Conservation (phyloP, 1,140 invertebrate species). For the Heliconius hermathena region DNA sequence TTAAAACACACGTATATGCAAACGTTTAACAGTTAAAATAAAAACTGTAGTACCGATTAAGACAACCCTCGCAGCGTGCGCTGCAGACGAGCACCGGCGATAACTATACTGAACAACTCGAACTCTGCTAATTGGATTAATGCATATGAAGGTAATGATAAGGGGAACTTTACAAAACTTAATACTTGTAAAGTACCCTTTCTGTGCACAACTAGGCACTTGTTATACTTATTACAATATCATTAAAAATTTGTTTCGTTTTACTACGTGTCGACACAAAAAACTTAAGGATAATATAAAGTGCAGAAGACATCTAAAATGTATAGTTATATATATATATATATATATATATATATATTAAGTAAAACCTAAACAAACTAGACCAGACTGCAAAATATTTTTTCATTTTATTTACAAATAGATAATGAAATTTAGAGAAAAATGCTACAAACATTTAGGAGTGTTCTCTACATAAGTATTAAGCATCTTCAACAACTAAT, state of each 20-base stretch:
- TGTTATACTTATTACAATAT: not conserved
- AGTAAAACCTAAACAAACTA: too few relatives aligned
- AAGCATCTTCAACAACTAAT: too few relatives aligned
- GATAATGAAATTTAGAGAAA: too few relatives aligned
- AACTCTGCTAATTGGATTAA: conserved; percentile 34
- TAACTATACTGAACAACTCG: conserved; percentile 13
- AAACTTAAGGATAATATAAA: too few relatives aligned
- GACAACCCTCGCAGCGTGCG: not conserved
- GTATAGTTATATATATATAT: too few relatives aligned
- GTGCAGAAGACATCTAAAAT: too few relatives aligned
- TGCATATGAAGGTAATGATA: conserved; percentile 22
- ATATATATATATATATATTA: too few relatives aligned
- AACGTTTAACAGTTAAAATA: not conserved
- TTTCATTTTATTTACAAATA: too few relatives aligned
- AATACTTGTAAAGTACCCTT: not conserved
- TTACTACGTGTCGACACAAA: not conserved
- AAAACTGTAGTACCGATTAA: not conserved
- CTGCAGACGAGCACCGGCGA: not conserved
- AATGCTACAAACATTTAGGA: too few relatives aligned
- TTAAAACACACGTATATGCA: not conserved
- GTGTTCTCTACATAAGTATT: too few relatives aligned
- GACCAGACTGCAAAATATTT: too few relatives aligned
- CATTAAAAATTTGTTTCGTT: not conserved
- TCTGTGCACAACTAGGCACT: not conserved
- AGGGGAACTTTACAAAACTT: not conserved